Evolutionary conservation across 2,888 invertebrate genomes (phyloP), one percentile per base, ranked within the genome.

Genomic region (Crossocerus cetratus): DNA sequence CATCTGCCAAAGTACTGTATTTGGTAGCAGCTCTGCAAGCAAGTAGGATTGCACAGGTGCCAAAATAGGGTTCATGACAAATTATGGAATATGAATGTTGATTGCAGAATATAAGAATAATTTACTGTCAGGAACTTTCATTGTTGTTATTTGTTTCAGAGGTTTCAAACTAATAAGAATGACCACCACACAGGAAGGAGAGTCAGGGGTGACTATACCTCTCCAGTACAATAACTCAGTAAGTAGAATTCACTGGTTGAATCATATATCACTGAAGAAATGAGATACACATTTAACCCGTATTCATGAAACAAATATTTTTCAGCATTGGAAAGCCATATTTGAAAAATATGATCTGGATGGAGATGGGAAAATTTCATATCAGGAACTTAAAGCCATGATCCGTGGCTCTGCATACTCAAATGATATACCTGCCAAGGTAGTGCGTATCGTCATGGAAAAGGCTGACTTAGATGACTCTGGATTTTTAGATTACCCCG

Each of bases 351-450:
- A 95, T 83, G 96, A 96, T 86, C 91, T 89, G 58, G 94, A 96
- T 86, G 91, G 92, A 70, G 95, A 95, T 90, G 95, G 95, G 0
- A 91, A 90, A 75, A 94, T 96, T 83, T 94, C 94, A 2, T 92
- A 94, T 84, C 90, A 91, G 21, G 95, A 96, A 85, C 91, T 96
- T 2, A 92, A 92, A 86, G 91, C 88, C 22, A 93, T 94, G 86
- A 92, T 94, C 77, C 91, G 92, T 42, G 92, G 92, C 0, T 84
- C 93, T 75, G 93, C 92, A 59, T 94, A 93, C 86, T 93, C 93
- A 60, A 92, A 94, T 74, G 95, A 96, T 77, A 92, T 96, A 54
- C 95, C 96, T 0, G 91, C 93, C 49, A 92, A 93, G 72, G 92
- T 94, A 43, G 93, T 95, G 3, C 92, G 92, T 64, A 93, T 93